Evolutionary conservation across 2,888 invertebrate genomes (phyloP), one percentile per base, ranked within the genome.

Genomic region (Callimorpha dominula): DNA sequence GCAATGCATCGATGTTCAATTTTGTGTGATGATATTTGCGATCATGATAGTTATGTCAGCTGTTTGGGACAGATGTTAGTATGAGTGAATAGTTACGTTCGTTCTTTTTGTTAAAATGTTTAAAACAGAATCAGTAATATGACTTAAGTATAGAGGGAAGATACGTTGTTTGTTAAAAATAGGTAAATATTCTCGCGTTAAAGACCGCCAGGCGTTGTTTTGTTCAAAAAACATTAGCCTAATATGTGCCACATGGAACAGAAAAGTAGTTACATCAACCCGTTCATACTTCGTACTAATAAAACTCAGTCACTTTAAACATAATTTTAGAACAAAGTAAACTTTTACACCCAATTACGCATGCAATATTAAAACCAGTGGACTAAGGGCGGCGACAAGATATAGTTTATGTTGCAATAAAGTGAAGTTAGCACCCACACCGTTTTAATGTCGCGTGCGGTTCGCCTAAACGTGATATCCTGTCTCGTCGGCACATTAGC

Each of bases 321-420:
- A 14, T 52, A 52, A 54, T 20, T 43, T 67, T 31, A 62, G 14
- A 0, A 71, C 54, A 76, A 64, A 40, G 68, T 71, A 66, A 65
- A 70, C 42, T n/a, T 65, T 71, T 31, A 63, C 57, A 73, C 43
- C 70, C 75, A 73, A 79, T 79, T 76, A 81, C 54, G 60, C 66
- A 71, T 70, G 66, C 69, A 73, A 75, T 81, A 83, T 81, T 71
- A 79, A 75, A 81, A 9, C 65, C 57, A 71, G 11, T 70, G 78
- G 77, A 75, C 78, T 86, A 83, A 87, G 79, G 86, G 81, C 82
- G 82, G 83, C 84, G 77, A 79, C 86, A 84, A 77, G 74, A 76
- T 75, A 80, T 84, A 80, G 80, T 90, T 90, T 90, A 89, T 84
- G 86, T 14, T 76, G 80, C 84, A 83, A 87, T 90, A 88, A 90